Conservation (phyloP, 2,888 invertebrate species). For the Thymelicus acteon region DNA sequence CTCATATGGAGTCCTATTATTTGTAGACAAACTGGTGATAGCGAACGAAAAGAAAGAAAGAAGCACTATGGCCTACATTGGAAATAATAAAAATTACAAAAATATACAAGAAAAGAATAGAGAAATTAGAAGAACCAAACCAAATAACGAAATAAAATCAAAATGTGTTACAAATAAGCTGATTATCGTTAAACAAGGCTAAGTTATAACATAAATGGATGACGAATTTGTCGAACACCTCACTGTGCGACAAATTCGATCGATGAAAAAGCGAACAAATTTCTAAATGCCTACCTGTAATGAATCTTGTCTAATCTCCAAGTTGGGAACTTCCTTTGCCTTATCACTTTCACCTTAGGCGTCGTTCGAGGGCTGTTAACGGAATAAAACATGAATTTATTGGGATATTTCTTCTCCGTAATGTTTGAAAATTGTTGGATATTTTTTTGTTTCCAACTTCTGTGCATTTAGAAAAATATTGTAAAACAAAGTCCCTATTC, state of each 20-base stretch:
- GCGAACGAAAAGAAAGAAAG: too few relatives aligned
- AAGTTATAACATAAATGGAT: not conserved
- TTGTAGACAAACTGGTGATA: too few relatives aligned
- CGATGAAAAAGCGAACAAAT: slow-evolving; percentile 6
- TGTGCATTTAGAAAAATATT: not conserved
- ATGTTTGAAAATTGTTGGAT: not conserved
- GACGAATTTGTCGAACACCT: not conserved
- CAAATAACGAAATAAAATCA: too few relatives aligned
- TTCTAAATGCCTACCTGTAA: slow-evolving; percentile 38
- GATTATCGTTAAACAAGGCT: not conserved
- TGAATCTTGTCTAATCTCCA: slow-evolving; percentile 61
- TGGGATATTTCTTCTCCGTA: not conserved
- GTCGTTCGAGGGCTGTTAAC: slow-evolving; percentile 54
- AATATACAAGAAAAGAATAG: too few relatives aligned
- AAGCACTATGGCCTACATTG: too few relatives aligned
- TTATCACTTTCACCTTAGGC: slow-evolving; percentile 59
- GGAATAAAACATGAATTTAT: slow-evolving; percentile 13
- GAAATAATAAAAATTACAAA: too few relatives aligned
- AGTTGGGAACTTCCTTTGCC: slow-evolving; percentile 62
- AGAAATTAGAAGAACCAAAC: too few relatives aligned
- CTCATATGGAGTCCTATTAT: too few relatives aligned
- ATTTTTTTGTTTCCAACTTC: not conserved
- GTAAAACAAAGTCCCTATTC: not conserved
- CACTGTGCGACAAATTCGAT: not conserved
- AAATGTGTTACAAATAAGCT: too few relatives aligned